Percentiles rank a stretch among this genome's conserved stretches.
Evolutionary conservation across 2,797 vertebrate species (phyloP).

Genomic region (Myoxocephalus aenaeus): DNA sequence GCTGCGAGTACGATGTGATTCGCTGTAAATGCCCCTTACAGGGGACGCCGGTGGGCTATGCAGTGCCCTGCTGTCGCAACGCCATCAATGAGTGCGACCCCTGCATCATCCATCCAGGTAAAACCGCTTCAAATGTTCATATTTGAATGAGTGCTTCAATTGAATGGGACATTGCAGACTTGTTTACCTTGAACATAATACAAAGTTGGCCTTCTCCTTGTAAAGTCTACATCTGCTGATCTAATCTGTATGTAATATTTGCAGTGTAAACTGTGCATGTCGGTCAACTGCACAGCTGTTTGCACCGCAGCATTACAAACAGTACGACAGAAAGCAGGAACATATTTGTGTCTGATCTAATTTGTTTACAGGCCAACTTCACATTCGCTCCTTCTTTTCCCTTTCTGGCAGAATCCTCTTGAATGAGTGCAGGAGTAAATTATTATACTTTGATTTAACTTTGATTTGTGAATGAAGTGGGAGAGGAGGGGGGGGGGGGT

Average conservation of each 20-base stretch:
- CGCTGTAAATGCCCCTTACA: constrained; percentile 92
- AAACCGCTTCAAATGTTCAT: neutral
- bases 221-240: neutral
- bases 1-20: constrained; percentile 95
- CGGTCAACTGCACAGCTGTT: constrained; percentile 42
- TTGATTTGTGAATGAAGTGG: constrained; percentile 37
- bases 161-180: neutral
- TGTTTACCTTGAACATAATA: neutral
- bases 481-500: constrained; percentile 2
- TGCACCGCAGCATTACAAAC: constrained; percentile 24
- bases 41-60: constrained; percentile 93
- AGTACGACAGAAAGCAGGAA: constrained; percentile 19
- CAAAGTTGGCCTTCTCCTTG: constrained; percentile 1
- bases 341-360: constrained; percentile 34
- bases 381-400: constrained; percentile 14
- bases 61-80: constrained; percentile 97
- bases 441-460: constrained; percentile 12
- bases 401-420: constrained; percentile 22
- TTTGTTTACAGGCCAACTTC: constrained; percentile 36
- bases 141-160: neutral
- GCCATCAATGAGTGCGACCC: constrained; percentile 96
- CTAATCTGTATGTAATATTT: neutral
- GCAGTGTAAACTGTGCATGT: constrained; percentile 7
- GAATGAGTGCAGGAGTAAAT: neutral
- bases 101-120: constrained; percentile 97